Base-by-base conservation (phyloP, 2,113 vertebrate species). In the Thermophis baileyi region DNA sequence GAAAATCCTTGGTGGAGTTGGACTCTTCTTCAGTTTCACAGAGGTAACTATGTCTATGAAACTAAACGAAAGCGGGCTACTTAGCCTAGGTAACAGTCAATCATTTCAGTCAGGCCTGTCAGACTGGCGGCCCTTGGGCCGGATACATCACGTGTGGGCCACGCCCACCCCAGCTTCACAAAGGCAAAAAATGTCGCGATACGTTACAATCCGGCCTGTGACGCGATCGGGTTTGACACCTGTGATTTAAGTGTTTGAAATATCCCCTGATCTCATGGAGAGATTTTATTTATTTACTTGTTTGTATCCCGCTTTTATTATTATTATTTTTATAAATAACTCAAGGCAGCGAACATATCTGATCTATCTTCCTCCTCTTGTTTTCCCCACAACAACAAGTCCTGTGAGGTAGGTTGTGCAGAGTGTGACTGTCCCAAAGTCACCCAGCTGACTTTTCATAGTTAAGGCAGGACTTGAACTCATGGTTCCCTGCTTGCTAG, bases 11-110 rank as follows among this genome's bases (percentile, higher is more conserved):
- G 99, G 99, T 0, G 99, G 99, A 4, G 98, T 99, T 0, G 99
- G 99, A 6, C 98, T 99, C 46, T 99, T 99, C 97, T 99, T 99
- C 97, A 99, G 99, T 96, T 99, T 99, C 95, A 99, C 99, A 49
- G 99, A 99, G 98, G 99, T 99, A 96, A 95, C 11, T 4, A n/a
- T 57, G 20, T 55, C 20, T 24, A 54, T 46, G 12, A 86, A 24
- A 24, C 92, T 40, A 49, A 85, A 50, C 1, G 10, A 14, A 24
- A 6, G 27, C 6, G 6, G n/a, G 25, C 54, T 30, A 27, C 12
- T 2, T 49, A 81, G 9, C 16, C 14, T 30, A 22, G n/a, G 16
- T 40, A 14, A n/a, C 63, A n/a, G 10, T 30, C 27, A n/a, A n/a
- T 69, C 63, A 35, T 35, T 35, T 60, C 27, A 11, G 25, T 25